Base-by-base conservation (phyloP, 1,140 invertebrate species). In the Magallana gigas region DNA sequence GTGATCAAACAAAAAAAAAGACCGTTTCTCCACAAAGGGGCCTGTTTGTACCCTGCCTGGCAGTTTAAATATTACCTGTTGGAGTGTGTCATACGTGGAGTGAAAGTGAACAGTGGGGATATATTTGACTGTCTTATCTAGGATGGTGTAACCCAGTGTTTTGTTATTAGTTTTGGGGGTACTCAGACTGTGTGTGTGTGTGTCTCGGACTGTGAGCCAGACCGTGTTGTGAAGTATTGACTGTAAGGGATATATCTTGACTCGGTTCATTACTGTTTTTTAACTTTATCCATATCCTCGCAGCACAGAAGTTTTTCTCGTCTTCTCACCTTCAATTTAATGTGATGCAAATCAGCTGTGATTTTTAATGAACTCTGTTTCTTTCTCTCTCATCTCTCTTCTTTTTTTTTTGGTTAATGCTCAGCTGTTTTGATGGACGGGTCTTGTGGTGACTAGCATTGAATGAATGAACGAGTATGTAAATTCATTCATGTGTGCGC, bases 401-500 rank as follows among this genome's bases (percentile, higher is more conserved):
- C 23, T 18, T 18, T n/a, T 64, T 16, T 14, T 64, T 64, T 29
- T 76, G 36, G 23, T 23, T 23, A 48, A 48, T 48, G 36, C 36
- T 48, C 36, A 48, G 36, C 36, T 48, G 12, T 29, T 76, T 76
- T 76, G 23, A 76, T 76, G 29, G 8, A 76, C 36, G 68, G 29
- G 36, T 29, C 8, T 76, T 76, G 68, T 76, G 68, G 68, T 23
- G 68, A 76, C 68, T 76, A 36, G 36, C 11, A 29, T 36, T 76
- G 68, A 76, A 36, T 29, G 23, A 29, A 76, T 76, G 68, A 76
- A 76, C 36, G 68, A 76, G 68, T 76, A 29, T 36, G 68, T 76
- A 76, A 76, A 76, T 76, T 76, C 68, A 71, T 71, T 71, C 68
- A 76, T 36, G 68, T 76, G 68, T 76, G 68, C 29, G 68, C 68